A percentile compares a stretch with the other conserved stretches of the same genome.
These are phyloP conservation scores for Chaetura pelagica DNA, from an alignment of 2,113 vertebrate genomes.

Conservation along the genomic window DNA sequence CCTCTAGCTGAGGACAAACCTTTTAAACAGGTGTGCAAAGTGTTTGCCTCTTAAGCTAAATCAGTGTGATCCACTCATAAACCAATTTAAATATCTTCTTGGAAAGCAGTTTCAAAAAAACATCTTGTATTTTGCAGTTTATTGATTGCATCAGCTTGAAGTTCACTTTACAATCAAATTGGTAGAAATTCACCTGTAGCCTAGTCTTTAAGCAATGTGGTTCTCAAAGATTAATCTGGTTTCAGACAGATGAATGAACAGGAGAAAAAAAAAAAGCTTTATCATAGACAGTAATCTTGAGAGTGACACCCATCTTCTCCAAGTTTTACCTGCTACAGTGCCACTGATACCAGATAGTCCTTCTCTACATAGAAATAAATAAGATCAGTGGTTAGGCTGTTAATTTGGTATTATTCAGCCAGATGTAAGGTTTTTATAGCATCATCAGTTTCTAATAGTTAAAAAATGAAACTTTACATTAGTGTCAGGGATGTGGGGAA, in stretches of 20 bases:
- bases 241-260: not conserved
- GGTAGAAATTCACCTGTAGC: not conserved
- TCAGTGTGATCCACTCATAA: not conserved
- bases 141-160: not conserved
- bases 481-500: conserved; percentile 47
- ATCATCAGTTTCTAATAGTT: conserved; percentile 61
- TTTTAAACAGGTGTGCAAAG: not conserved
- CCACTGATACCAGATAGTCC: not conserved
- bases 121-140: not conserved
- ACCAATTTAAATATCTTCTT: not conserved
- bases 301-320: not conserved
- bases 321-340: not conserved
- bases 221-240: not conserved
- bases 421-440: conserved; percentile 48
- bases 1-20: not conserved
- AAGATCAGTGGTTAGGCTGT: not conserved
- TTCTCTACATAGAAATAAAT: not conserved
- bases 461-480: conserved; percentile 53
- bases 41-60: not conserved
- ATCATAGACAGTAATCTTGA: not conserved
- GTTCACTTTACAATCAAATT: not conserved
- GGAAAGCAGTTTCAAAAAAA: not conserved
- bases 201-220: not conserved
- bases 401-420: conserved; percentile 19
- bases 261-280: not conserved